These are phyloP conservation scores for Doryteuthis pealeii DNA, from an alignment of 1,140 invertebrate genomes.

Conservation along the genomic window DNA sequence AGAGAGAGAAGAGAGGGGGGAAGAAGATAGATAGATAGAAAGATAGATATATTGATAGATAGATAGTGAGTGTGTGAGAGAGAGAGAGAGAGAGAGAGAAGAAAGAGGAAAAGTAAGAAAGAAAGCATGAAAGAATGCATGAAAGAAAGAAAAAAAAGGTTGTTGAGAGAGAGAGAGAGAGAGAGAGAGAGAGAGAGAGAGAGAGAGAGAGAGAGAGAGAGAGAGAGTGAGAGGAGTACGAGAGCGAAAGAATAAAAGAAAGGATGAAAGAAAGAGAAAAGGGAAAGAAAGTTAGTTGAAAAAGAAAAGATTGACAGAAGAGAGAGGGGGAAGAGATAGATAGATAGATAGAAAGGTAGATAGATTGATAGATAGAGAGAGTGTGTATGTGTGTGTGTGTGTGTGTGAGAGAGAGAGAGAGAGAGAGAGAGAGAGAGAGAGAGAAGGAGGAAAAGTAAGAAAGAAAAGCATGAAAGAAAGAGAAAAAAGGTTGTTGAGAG, in stretches of 20 bases:
- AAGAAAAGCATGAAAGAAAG: too few relatives aligned
- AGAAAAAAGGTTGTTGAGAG: too few relatives aligned
- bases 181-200: not conserved
- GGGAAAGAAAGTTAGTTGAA: not conserved
- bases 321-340: too few relatives aligned
- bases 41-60: too few relatives aligned
- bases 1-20: not conserved
- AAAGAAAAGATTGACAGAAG: too few relatives aligned
- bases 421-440: too few relatives aligned
- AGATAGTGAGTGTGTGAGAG: not conserved
- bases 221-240: too few relatives aligned
- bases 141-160: constrained; percentile 6
- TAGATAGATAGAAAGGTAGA: too few relatives aligned
- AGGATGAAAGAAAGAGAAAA: not conserved
- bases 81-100: not conserved
- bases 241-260: not conserved
- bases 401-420: too few relatives aligned
- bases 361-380: not conserved
- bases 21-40: not conserved
- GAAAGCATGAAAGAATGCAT: constrained; percentile 13
- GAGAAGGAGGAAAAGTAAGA: too few relatives aligned
- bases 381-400: constrained; percentile 15
- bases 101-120: constrained; percentile 16
- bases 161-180: not conserved
- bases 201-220: too few relatives aligned